Evolutionary conservation across 2,888 invertebrate species (phyloP), one percentile per base, ranked within the genome.

Genomic region (Oligia strigilis): DNA sequence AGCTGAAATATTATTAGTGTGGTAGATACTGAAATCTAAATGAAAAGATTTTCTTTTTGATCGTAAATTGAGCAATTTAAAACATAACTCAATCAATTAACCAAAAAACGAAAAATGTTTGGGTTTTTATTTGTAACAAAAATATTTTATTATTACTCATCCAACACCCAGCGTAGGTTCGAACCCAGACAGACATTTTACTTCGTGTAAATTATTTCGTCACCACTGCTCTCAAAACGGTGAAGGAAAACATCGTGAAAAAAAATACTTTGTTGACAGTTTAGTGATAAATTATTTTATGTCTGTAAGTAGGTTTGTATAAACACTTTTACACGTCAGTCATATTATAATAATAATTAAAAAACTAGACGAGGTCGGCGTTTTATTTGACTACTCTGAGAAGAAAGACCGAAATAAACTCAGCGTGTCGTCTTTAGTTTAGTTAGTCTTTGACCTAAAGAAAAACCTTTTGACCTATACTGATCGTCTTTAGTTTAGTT

Each of bases 1-100:
- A 36, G 23, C 36, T 40, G 6, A 58, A 72, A 62, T 52, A 49
- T 64, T 69, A 58, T 82, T 62, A 29, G 17, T 66, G 19, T 5
- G 6, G 19, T 74, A 49, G 17, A 65, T 60, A 60, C 23, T 29
- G n/a, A 71, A 72, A 58, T 49, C 23, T 14, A 6, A 58, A 60
- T 49, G 11, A 72, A 60, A 78, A 9, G 0, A 65, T 40, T 65
- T 49, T 40, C 2, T 40, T 71, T 71, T 67, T 46, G 19, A 36
- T 23, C 2, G 4, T 5, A 52, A 69, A 67, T 46, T 62, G 8
- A 65, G 8, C 19, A 70, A 23, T 62, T 70, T 9, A 14, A n/a
- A 46, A 19, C 13, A 17, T 11, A 40, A 19, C 13, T 36, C 46
- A 75, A 75, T 65, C 13, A 19, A 9, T 72, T 52, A 14, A 64